A percentile compares a stretch with the other conserved stretches of the same genome.
phyloP scores from a whole-genome alignment of 2,797 vertebrate genomes.

The Uromys caudimaculatus region DNA sequence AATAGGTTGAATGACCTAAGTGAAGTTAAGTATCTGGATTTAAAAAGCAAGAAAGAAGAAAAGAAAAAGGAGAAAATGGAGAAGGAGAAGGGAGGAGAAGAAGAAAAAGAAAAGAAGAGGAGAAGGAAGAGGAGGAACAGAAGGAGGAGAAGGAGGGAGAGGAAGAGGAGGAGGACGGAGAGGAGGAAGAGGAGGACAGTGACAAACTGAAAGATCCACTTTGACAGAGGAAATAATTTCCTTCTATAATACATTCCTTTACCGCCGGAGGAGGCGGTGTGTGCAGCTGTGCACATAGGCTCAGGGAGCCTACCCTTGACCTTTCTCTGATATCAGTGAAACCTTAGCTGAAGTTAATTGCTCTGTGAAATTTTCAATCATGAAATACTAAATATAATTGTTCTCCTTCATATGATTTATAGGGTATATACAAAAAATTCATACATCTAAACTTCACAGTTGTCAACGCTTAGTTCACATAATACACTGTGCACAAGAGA shows the following conservation, averaged over 20 bases:
- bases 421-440: background rate
- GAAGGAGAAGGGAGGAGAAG: background rate
- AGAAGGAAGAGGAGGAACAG: background rate
- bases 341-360: background rate
- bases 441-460: background rate
- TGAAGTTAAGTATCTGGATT: background rate
- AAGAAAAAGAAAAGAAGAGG: too few species aligned
- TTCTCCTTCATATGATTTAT: background rate
- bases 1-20: background rate
- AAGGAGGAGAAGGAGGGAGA: too few species aligned
- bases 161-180: background rate
- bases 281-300: background rate
- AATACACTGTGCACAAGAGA: background rate
- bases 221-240: background rate
- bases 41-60: too few species aligned
- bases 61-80: background rate
- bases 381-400: background rate
- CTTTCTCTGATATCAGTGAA: background rate
- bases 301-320: background rate
- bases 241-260: background rate
- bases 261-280: background rate
- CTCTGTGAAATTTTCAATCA: background rate
- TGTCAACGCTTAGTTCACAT: background rate
- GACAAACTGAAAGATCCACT: background rate
- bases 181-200: background rate